Conservation (phyloP, 2,888 invertebrate species). For the Melieria picta region DNA sequence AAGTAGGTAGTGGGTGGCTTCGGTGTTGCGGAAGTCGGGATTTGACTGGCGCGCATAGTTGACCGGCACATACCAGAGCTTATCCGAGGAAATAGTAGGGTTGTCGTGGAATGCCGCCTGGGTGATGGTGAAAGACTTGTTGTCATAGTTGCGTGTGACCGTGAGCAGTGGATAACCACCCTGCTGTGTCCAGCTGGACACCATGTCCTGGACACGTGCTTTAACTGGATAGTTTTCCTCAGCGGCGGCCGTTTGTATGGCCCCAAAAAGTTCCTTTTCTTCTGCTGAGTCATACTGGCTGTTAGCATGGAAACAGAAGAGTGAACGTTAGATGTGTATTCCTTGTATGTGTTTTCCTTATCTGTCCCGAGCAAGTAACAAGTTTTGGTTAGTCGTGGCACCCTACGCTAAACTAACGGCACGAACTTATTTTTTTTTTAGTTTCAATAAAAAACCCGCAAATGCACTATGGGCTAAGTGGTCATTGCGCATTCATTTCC, state of each 20-base stretch:
- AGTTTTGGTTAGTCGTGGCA: too few relatives aligned
- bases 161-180: conserved; percentile 71
- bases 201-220: conserved; percentile 70
- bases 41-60: conserved; percentile 55
- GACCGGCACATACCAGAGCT: conserved; percentile 59
- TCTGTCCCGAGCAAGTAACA: too few relatives aligned
- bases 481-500: too few relatives aligned
- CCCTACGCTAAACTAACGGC: too few relatives aligned
- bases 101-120: conserved; percentile 65
- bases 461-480: too few relatives aligned
- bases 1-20: conserved; percentile 54
- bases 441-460: too few relatives aligned
- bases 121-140: conserved; percentile 67
- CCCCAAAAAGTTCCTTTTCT: conserved; percentile 55
- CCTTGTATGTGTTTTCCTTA: too few relatives aligned
- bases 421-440: too few relatives aligned
- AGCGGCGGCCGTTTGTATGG: conserved; percentile 51
- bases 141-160: conserved; percentile 68
- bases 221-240: conserved; percentile 47
- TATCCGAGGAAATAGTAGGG: conserved; percentile 23
- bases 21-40: conserved; percentile 58
- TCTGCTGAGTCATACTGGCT: conserved; percentile 54
- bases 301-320: not conserved
- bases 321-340: too few relatives aligned
- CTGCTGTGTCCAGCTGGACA: conserved; percentile 73